Evolutionary conservation across 2,797 vertebrate species (phyloP).

Genomic region (Podarcis siculus): DNA sequence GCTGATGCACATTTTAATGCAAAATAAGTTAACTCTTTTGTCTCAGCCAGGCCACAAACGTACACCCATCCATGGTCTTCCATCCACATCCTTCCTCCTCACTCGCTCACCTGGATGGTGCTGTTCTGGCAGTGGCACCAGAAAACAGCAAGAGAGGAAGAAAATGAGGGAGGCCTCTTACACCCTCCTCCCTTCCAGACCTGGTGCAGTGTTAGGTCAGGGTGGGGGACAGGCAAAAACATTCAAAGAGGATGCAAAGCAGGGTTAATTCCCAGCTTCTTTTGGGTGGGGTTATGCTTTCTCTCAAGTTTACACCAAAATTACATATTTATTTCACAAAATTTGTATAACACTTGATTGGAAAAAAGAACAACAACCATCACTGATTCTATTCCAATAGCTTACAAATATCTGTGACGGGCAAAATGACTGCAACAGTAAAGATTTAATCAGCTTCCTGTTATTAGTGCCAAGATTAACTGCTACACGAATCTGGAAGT

Average conservation of each 20-base stretch:
- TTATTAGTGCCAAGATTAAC: too few species aligned
- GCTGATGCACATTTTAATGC: not conserved
- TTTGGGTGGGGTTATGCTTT: not conserved
- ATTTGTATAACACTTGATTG: too few species aligned
- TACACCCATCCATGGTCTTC: not conserved
- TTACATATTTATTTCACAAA: too few species aligned
- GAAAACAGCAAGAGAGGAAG: not conserved
- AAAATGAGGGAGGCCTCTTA: not conserved
- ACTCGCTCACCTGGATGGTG: not conserved
- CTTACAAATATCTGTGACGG: too few species aligned
- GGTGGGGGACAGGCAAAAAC: too few species aligned
- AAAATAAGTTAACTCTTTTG: not conserved
- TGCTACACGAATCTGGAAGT: too few species aligned
- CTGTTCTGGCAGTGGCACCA: too few species aligned
- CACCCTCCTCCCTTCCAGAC: not conserved
- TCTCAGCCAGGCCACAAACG: not conserved
- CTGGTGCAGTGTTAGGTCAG: not conserved
- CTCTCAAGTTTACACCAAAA: not conserved
- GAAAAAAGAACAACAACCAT: too few species aligned
- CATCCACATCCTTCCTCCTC: not conserved
- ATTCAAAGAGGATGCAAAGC: too few species aligned
- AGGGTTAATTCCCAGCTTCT: not conserved
- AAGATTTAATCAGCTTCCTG: too few species aligned
- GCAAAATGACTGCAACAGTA: too few species aligned
- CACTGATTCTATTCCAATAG: too few species aligned